Percentiles rank a stretch among this genome's conserved stretches.
Conservation (phyloP, 2,888 invertebrate species). For the Plagiodera versicolora region DNA sequence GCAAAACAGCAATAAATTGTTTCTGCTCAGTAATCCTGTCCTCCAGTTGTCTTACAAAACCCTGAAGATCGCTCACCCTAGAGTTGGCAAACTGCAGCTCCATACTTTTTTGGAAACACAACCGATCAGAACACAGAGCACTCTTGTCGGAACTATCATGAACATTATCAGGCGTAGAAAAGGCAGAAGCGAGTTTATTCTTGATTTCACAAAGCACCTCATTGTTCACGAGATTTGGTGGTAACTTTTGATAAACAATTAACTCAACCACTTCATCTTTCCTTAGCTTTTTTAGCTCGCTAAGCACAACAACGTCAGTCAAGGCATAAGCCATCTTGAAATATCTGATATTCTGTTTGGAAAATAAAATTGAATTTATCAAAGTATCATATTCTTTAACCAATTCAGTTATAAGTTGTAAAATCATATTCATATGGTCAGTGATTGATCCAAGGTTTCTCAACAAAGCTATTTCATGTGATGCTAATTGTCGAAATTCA, state of each 20-base stretch:
- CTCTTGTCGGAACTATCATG: neutral
- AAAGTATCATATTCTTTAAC: neutral
- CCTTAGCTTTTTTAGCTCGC: neutral
- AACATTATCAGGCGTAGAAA: neutral
- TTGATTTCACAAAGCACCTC: slow-evolving; percentile 1
- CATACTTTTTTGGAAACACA: slow-evolving; percentile 2
- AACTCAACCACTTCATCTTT: neutral
- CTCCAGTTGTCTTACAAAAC: neutral
- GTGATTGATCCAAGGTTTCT: neutral
- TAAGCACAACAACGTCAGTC: slow-evolving; percentile 4
- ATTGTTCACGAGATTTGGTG: slow-evolving; percentile 2
- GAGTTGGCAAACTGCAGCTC: slow-evolving; percentile 9
- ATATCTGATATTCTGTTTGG: neutral
- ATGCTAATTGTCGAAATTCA: too few relatives aligned
- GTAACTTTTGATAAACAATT: too few relatives aligned
- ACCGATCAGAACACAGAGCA: neutral
- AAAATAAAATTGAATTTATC: neutral
- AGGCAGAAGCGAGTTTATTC: slow-evolving; percentile 3
- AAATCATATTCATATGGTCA: neutral
- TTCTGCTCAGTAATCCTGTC: slow-evolving; percentile 6
- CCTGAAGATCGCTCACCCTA: slow-evolving; percentile 3
- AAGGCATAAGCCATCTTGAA: neutral
- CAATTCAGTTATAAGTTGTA: neutral
- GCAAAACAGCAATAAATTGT: slow-evolving; percentile 2
- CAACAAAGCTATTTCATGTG: too few relatives aligned